Conservation (phyloP, 1,140 invertebrate genomes). For the Drosophila neocordata region DNA sequence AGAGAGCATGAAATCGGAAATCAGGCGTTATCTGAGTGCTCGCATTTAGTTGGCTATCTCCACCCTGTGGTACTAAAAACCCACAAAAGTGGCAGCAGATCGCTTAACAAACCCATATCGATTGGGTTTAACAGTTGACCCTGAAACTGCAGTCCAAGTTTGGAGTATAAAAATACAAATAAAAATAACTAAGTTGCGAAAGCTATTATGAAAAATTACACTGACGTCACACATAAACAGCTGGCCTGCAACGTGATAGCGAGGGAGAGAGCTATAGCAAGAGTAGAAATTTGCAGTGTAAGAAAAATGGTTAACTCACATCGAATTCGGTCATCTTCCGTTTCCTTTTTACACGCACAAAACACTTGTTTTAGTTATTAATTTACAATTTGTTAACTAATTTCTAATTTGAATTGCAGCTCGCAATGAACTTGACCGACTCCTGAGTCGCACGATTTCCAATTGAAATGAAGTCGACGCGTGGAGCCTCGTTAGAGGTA, state of each 20-base stretch:
- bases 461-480: conserved; percentile 74
- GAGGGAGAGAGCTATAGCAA: background rate
- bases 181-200: background rate
- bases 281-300: background rate
- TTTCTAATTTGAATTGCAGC: conserved; percentile 59
- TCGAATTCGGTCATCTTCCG: conserved; percentile 60
- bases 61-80: background rate
- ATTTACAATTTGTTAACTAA: conserved; percentile 14
- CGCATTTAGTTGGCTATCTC: background rate
- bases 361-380: conserved; percentile 34
- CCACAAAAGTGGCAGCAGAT: background rate
- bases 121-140: background rate
- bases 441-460: conserved; percentile 45
- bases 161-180: background rate
- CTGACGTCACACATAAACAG: conserved; percentile 6
- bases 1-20: conserved; percentile 15
- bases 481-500: conserved; percentile 20
- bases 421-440: conserved; percentile 38
- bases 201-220: background rate
- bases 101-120: too few species aligned
- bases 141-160: background rate
- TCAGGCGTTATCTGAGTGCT: background rate
- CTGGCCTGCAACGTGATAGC: background rate
- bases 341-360: background rate
- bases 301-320: conserved; percentile 46